Base-by-base conservation (phyloP, 2,888 invertebrate species). In the Eilema depressum region DNA sequence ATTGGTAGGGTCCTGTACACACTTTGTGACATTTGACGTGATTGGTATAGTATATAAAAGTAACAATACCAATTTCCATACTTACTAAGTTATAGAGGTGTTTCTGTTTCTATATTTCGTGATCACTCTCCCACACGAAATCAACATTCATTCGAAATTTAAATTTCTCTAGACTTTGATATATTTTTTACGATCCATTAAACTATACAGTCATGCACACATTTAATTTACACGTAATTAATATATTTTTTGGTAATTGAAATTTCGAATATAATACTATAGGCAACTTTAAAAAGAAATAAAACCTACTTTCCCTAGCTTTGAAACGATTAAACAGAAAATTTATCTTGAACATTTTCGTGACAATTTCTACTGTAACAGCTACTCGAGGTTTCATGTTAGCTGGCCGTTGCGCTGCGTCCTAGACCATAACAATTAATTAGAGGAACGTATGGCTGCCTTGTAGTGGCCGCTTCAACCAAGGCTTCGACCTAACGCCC, bases 401-500 rank as follows among this genome's bases (percentile, higher is more conserved):
- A 79, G 75, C 79, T 76, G 78, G 90, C 88, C 88, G 88, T 94
- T 93, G 88, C 83, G 85, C 79, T 57, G 69, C 86, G 87, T 88
- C 89, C 89, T 86, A 88, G 88, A 87, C 88, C 78, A 88, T 92
- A 92, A 93, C 93, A 92, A 94, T 94, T 94, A 94, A 94, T 94
- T 93, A 93, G 90, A 92, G 90, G 92, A 92, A 92, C 90, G 89
- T 92, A 90, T 86, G 81, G 82, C 80, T 79, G 79, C 83, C 83
- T 81, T 85, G 79, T 83, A 81, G 80, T 78, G 79, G 70, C 78
- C 77, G 77, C 78, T 76, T 76, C 70, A 79, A 78, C 77, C 81
- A 75, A 82, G 74, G 77, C 78, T 76, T 76, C 71, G 80, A 78
- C 76, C 80, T 75, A 81, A 72, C 74, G 66, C 76, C 71, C 86